Base-by-base conservation (phyloP, 2,113 vertebrate genomes). In the Spermophilus dauricus region DNA sequence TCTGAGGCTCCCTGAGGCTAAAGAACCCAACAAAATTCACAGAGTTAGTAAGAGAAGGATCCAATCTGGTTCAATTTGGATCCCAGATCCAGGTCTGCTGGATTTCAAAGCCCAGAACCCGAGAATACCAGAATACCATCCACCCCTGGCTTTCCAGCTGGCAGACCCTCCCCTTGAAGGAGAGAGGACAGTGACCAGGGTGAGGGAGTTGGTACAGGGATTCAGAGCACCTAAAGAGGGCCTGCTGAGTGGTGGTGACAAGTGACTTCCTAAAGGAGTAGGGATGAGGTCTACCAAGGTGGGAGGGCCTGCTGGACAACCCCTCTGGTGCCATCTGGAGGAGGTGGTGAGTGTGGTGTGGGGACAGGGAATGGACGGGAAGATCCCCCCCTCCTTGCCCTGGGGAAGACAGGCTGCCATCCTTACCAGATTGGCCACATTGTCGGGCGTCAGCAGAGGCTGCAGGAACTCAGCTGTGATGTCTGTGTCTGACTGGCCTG, bases 381-480 rank as follows among this genome's bases (percentile, higher is more conserved):
- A 42, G 53, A 10, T 28, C 14, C 13, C 16, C 24, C 24, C 20
- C 69, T 91, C 42, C 51, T 58, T 4, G 2, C 51, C 42, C 45
- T 0, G 20, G 1, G 24, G 8, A n/a, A 56, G 42, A 28, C 0
- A 0, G 11, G 45, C 28, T 2, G 0, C 26, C 22, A 8, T 13
- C 37, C 98, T 86, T 83, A 99, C 99, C 99, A 99, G 98, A 97
- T 99, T 99, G 96, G 99, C 99, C 0, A 99, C 99, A 0, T 99
- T 99, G 48, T 99, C 99, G 0, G 99, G 98, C 0, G 97, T 98
- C 53, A 99, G 99, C 67, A 99, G 98, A 0, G 99, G 99, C 91
- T 98, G 99, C 20, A 99, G 98, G 97, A 99, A 99, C 89, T 99
- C 99, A 0, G 99, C 99, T 0, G 99, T 99, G 97, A 99, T 98